Base-by-base conservation (phyloP, 2,797 vertebrate genomes). In the Helicolenus hilgendorfi region DNA sequence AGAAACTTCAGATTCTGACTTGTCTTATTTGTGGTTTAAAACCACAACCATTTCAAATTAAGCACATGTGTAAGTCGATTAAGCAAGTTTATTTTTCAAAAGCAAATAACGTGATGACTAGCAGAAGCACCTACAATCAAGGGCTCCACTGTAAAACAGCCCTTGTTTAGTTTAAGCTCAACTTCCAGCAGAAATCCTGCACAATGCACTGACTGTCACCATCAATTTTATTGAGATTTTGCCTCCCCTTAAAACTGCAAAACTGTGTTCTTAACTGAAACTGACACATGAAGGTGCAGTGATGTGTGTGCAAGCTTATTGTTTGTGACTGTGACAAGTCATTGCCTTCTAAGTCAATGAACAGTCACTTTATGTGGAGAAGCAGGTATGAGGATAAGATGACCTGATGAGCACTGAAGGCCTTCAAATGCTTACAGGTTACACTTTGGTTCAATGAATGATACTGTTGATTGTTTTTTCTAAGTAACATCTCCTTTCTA, bases 1-100 rank as follows among this genome's bases (percentile, higher is more conserved):
- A 9, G 35, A 71, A 64, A 45, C 33, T 63, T 63, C 80, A 78
- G 22, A 27, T 33, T 74, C 22, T 41, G 1, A 26, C 18, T 49
- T 45, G 41, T 85, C n/a, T 85, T 49, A 31, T 60, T 71, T 33
- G 31, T 33, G 35, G 65, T 59, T 87, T 59, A 58, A 78, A 84
- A 89, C 60, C 26, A 67, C 45, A 81, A 26, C 29, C 9, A 36
- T 68, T 84, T 88, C 35, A 77, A 72, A 83, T 45, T n/a, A 38
- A 38, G 8, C 15, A n/a, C 36, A 56, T 83, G 41, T 85, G 3
- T 72, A 63, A 7, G 38, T 41, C 13, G 55, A 71, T 82, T 80
- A 55, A 72, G 4, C 18, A 27, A 53, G 18, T 86, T 72, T 69
- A 14, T 64, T 78, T 67, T 67, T 31, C 15, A 71, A 65, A 64